phyloP scores from a whole-genome alignment of 2,888 invertebrate species.

The Altica lythri region DNA sequence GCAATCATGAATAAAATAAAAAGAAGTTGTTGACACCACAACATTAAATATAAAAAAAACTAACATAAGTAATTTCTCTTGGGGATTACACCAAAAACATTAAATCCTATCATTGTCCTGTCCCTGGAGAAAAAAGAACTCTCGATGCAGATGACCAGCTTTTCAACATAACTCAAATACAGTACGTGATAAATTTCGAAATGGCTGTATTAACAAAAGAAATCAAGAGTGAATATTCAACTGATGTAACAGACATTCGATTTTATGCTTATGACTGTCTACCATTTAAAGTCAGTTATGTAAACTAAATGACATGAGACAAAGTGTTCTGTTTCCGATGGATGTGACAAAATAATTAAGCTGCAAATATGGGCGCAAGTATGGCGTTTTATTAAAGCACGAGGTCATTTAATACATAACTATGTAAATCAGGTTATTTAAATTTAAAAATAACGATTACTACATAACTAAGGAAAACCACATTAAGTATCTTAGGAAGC shows the following conservation, averaged over 20 bases:
- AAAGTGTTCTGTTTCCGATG: conserved; percentile 16
- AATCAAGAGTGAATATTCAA: conserved; percentile 27
- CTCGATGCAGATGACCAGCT: conserved; percentile 23
- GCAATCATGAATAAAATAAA: no score
- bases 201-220: conserved; percentile 31
- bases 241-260: conserved; percentile 24
- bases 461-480: no score
- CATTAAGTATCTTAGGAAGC: no score
- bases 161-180: conserved; percentile 22
- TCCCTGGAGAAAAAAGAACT: conserved; percentile 14
- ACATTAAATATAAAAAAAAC: conserved; percentile 8
- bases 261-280: conserved; percentile 23
- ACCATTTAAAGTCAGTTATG: conserved; percentile 24
- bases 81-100: conserved; percentile 18
- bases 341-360: conserved; percentile 23
- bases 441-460: no score
- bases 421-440: no score
- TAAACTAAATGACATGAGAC: conserved; percentile 21
- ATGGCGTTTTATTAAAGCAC: conserved; percentile 2
- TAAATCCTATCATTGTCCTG: conserved; percentile 17
- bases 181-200: conserved; percentile 34
- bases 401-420: no score
- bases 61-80: conserved; percentile 9
- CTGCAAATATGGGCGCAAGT: conserved; percentile 8
- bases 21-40: not conserved